A percentile compares a stretch with the other conserved stretches of the same genome.
These are phyloP conservation scores for Drosophila fungiperda DNA, from an alignment of 2,888 invertebrate species.

Conservation along the genomic window DNA sequence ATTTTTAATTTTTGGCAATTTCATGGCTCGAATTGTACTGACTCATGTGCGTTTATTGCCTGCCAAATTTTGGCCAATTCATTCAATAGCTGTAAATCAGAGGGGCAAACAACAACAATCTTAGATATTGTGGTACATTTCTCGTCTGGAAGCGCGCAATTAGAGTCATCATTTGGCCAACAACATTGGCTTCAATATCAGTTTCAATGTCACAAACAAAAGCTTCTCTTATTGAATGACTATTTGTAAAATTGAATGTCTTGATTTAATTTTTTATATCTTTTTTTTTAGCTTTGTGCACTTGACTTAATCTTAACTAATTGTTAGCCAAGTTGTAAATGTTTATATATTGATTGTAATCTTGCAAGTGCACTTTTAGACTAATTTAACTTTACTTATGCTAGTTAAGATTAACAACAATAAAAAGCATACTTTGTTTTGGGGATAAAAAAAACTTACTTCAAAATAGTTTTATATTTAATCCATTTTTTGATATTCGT, in stretches of 20 bases:
- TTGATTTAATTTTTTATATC: background rate
- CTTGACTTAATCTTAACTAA: conserved; percentile 36
- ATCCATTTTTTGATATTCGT: background rate
- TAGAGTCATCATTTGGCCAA: conserved; percentile 33
- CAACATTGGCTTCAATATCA: conserved; percentile 16
- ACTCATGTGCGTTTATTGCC: conserved; percentile 63
- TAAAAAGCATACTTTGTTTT: background rate
- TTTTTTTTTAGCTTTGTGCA: conserved; percentile 15
- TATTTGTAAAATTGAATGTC: conserved; percentile 25
- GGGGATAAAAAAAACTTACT: background rate
- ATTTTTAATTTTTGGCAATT: conserved; percentile 33
- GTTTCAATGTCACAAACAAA: conserved; percentile 60
- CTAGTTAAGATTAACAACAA: background rate
- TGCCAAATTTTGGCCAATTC: conserved; percentile 35
- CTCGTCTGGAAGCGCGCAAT: conserved; percentile 44
- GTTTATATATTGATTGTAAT: background rate
- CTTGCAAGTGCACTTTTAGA: background rate
- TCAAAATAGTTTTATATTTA: background rate
- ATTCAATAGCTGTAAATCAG: conserved; percentile 63
- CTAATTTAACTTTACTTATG: background rate
- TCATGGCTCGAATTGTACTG: conserved; percentile 60
- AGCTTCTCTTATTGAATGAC: conserved; percentile 35
- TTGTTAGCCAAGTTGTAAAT: conserved; percentile 14
- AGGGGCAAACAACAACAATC: conserved; percentile 25
- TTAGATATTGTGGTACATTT: conserved; percentile 26